A percentile compares a stretch with the other conserved stretches of the same genome.
Evolutionary conservation across 1,140 invertebrate species (phyloP).

Genomic region (Drosophila trapezifrons): DNA sequence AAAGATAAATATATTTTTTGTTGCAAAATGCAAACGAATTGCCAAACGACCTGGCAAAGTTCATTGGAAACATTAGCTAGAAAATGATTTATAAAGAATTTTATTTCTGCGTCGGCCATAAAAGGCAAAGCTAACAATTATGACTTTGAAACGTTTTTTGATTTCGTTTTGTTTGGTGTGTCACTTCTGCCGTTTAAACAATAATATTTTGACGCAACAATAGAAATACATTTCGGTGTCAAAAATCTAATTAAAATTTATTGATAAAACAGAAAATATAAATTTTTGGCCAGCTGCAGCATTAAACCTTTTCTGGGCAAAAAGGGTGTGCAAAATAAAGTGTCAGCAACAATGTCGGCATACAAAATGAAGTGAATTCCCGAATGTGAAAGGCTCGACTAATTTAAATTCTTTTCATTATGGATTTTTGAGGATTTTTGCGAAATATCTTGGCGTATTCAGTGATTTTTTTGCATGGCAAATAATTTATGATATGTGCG

Average conservation of each 20-base stretch:
- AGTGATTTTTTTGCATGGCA: not conserved
- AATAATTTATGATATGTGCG: slow-evolving; percentile 9
- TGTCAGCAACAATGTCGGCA: slow-evolving; percentile 19
- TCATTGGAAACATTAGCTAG: slow-evolving; percentile 68
- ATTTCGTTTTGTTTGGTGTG: slow-evolving; percentile 18
- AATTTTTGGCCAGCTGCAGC: slow-evolving; percentile 46
- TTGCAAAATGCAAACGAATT: slow-evolving; percentile 69
- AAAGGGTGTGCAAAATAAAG: slow-evolving; percentile 48
- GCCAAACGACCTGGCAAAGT: slow-evolving; percentile 62
- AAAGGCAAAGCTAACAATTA: slow-evolving; percentile 75
- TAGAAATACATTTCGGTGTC: slow-evolving; percentile 48
- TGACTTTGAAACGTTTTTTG: slow-evolving; percentile 61
- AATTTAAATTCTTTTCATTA: slow-evolving; percentile 20
- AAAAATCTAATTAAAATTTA: slow-evolving; percentile 69
- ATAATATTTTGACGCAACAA: slow-evolving; percentile 54
- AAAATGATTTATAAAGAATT: slow-evolving; percentile 76
- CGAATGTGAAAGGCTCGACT: slow-evolving; percentile 18
- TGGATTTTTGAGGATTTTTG: slow-evolving; percentile 4
- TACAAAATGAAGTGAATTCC: slow-evolving; percentile 12
- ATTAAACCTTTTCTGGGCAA: slow-evolving; percentile 54
- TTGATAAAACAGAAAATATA: slow-evolving; percentile 20
- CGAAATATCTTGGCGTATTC: slow-evolving; percentile 11
- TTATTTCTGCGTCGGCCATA: slow-evolving; percentile 41
- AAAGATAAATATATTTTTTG: slow-evolving; percentile 29
- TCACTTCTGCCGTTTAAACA: slow-evolving; percentile 15